phyloP scores from a whole-genome alignment of 2,797 vertebrate genomes.

The Labroides dimidiatus region DNA sequence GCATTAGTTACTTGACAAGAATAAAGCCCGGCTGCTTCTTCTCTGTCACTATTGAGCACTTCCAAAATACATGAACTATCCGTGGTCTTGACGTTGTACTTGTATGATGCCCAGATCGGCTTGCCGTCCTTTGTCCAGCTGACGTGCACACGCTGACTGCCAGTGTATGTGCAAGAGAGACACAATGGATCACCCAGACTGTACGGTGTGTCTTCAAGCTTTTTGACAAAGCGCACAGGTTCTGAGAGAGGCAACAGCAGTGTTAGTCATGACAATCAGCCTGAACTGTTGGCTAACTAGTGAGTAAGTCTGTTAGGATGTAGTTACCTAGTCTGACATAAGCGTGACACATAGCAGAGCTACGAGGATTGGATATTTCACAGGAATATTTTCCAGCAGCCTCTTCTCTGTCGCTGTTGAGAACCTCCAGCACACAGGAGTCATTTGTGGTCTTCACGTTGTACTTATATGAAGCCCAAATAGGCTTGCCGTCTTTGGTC shows the following conservation, averaged over 20 bases:
- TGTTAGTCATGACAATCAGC: slow-evolving; percentile 33
- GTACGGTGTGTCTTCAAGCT: slow-evolving; percentile 86
- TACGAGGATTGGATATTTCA: slow-evolving; percentile 88
- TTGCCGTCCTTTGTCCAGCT: slow-evolving; percentile 89
- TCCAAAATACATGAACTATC: slow-evolving; percentile 80
- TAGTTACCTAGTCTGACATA: slow-evolving; percentile 56
- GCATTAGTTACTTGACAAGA: slow-evolving; percentile 89
- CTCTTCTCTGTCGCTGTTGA: slow-evolving; percentile 81
- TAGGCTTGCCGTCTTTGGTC: slow-evolving; percentile 85
- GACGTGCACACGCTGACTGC: slow-evolving; percentile 88
- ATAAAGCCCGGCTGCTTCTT: slow-evolving; percentile 89
- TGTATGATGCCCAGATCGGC: slow-evolving; percentile 85
- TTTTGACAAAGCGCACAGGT: slow-evolving; percentile 87
- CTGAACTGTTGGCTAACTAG: slow-evolving; percentile 10
- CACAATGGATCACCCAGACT: slow-evolving; percentile 85
- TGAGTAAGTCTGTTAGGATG: slow-evolving; percentile 6
- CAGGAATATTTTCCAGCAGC: slow-evolving; percentile 91
- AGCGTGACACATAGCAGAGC: slow-evolving; percentile 63
- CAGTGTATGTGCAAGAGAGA: slow-evolving; percentile 86
- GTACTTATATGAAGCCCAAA: slow-evolving; percentile 87
- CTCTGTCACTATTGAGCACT: slow-evolving; percentile 82
- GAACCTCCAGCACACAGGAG: slow-evolving; percentile 81
- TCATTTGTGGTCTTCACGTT: slow-evolving; percentile 87
- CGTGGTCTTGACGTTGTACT: slow-evolving; percentile 87
- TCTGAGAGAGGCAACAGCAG: slow-evolving; percentile 62